A percentile compares a stretch with the other conserved stretches of the same genome.
Conservation (phyloP, 2,113 vertebrate species). For the Onychostoma macrolepis region DNA sequence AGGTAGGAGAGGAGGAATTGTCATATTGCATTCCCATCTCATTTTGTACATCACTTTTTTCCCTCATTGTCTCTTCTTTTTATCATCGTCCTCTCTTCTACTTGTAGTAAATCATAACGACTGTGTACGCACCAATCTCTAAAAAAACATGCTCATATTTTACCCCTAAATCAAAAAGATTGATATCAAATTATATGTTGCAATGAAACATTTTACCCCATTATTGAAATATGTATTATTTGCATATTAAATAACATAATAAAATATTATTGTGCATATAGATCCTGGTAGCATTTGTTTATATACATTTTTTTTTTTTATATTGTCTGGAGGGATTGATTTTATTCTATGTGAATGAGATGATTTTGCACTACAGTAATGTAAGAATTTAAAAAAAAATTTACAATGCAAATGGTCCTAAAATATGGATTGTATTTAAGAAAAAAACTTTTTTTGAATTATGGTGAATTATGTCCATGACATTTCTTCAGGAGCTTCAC, state of each 20-base stretch:
- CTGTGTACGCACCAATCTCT: background rate
- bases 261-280: background rate
- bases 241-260: background rate
- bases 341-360: background rate
- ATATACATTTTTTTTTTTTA: background rate
- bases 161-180: background rate
- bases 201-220: background rate
- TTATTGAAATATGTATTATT: background rate
- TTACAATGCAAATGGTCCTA: background rate
- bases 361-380: background rate
- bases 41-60: background rate
- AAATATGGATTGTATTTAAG: background rate
- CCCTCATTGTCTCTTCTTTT: slow-evolving; percentile 32
- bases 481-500: background rate
- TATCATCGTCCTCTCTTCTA: slow-evolving; percentile 26
- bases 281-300: background rate
- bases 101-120: background rate
- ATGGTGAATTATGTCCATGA: background rate
- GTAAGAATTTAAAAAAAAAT: too few species aligned
- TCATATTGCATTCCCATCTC: background rate
- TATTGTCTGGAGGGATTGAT: background rate
- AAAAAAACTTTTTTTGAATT: background rate
- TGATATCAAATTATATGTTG: background rate
- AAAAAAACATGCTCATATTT: background rate
- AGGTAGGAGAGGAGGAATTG: background rate